These are phyloP conservation scores for Drosophila percnosoma DNA, from an alignment of 2,888 invertebrate genomes.

Conservation along the genomic window DNA sequence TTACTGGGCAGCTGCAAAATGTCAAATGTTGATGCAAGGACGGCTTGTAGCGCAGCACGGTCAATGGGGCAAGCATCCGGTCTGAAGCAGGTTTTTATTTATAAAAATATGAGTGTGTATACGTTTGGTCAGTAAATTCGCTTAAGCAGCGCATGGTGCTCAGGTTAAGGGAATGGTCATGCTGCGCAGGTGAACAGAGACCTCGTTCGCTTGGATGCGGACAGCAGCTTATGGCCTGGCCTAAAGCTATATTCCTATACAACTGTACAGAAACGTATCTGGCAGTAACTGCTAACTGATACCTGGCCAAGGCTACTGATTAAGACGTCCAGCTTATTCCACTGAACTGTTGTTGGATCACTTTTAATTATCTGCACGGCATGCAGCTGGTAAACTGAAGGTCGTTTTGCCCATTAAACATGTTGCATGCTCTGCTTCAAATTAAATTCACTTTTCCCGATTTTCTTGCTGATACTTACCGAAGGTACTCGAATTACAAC, in stretches of 20 bases:
- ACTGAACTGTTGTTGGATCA: neutral
- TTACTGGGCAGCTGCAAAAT: constrained; percentile 53
- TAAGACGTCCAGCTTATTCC: constrained; percentile 34
- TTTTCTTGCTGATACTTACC: constrained; percentile 56
- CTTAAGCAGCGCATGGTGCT: constrained; percentile 31
- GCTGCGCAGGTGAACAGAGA: neutral
- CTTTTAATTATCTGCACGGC: constrained; percentile 16
- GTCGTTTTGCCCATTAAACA: neutral
- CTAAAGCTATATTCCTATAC: constrained; percentile 29
- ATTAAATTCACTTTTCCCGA: constrained; percentile 19
- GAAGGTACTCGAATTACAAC: constrained; percentile 74
- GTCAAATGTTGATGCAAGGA: constrained; percentile 65
- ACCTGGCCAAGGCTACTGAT: constrained; percentile 18
- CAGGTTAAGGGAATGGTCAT: neutral
- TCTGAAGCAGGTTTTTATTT: neutral
- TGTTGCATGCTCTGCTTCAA: neutral
- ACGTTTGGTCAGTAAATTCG: constrained; percentile 11
- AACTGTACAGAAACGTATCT: neutral
- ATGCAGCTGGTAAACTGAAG: neutral
- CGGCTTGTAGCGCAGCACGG: constrained; percentile 49
- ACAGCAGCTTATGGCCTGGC: constrained; percentile 30
- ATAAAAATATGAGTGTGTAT: constrained; percentile 1
- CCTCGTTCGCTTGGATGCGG: constrained; percentile 3
- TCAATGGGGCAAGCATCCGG: constrained; percentile 26
- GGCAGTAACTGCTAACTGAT: constrained; percentile 6